Percentiles rank a stretch among this genome's conserved stretches.
Conservation (phyloP, 1,140 invertebrate species). For the Drosophila subobscura region DNA sequence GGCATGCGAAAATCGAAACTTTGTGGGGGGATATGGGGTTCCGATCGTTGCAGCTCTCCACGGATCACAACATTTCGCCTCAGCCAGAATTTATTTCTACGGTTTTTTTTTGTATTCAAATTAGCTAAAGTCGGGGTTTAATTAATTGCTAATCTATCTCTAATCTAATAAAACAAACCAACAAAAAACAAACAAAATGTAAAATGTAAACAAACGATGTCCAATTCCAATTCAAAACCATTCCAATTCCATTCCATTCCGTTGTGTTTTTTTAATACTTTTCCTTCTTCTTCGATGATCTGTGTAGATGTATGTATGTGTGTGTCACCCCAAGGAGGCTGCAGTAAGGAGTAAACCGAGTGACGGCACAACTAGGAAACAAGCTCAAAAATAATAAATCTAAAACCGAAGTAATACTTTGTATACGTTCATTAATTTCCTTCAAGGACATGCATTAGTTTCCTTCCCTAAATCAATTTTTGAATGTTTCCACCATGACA, state of each 20-base stretch:
- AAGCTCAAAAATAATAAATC: too few relatives aligned
- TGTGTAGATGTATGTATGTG: slow-evolving; percentile 30
- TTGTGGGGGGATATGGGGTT: too few relatives aligned
- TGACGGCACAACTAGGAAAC: too few relatives aligned
- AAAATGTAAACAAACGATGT: slow-evolving; percentile 29
- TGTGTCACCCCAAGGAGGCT: too few relatives aligned
- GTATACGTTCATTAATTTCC: too few relatives aligned
- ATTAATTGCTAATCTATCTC: slow-evolving; percentile 57
- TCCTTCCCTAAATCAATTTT: too few relatives aligned
- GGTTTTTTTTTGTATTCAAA: slow-evolving; percentile 57
- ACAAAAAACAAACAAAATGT: slow-evolving; percentile 5
- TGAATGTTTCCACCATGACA: too few relatives aligned
- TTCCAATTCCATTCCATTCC: slow-evolving; percentile 62
- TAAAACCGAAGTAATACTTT: too few relatives aligned
- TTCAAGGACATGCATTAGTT: too few relatives aligned
- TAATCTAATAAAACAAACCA: slow-evolving; percentile 42
- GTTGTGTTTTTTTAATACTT: slow-evolving; percentile 51
- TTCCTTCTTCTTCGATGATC: slow-evolving; percentile 32
- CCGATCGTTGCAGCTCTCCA: background rate
- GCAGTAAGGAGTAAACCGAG: too few relatives aligned
- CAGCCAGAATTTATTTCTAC: slow-evolving; percentile 14
- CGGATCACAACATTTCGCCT: slow-evolving; percentile 13
- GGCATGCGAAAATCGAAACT: too few relatives aligned
- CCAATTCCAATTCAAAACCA: slow-evolving; percentile 30
- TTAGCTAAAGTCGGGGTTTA: slow-evolving; percentile 72